phyloP scores from a whole-genome alignment of 2,888 invertebrate genomes.

The Microplitis deprimator region DNA sequence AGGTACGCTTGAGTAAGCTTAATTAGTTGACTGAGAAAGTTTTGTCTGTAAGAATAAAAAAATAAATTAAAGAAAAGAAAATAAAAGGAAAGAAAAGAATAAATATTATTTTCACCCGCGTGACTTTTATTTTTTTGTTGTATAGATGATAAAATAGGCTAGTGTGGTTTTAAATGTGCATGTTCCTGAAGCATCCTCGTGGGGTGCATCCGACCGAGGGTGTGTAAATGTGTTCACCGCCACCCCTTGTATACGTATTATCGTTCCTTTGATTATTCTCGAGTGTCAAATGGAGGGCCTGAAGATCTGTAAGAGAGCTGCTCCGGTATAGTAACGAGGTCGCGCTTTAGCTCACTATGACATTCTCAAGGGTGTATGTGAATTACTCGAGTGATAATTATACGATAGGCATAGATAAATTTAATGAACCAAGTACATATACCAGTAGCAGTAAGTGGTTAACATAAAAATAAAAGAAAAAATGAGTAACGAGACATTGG shows the following conservation, averaged over 20 bases:
- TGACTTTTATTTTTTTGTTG: background rate
- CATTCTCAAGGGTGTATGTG: background rate
- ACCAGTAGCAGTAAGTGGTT: background rate
- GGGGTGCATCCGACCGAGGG: slow-evolving; percentile 7
- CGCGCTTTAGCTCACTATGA: background rate
- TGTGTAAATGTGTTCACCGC: background rate
- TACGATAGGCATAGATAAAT: background rate
- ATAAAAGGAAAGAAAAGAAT: no score
- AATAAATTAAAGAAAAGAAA: background rate
- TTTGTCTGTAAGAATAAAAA: background rate
- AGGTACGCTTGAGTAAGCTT: background rate
- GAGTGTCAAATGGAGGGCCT: slow-evolving; percentile 4
- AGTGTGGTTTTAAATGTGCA: slow-evolving; percentile 18
- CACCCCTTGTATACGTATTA: slow-evolving; percentile 15
- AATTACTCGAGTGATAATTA: background rate
- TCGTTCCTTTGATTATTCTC: slow-evolving; percentile 21
- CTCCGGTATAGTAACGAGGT: background rate
- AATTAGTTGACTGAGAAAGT: background rate
- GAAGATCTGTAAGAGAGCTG: background rate
- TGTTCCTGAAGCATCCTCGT: slow-evolving; percentile 19
- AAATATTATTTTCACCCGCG: no score
- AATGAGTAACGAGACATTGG: background rate
- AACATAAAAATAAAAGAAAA: background rate
- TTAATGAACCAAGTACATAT: background rate
- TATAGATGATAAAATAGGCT: background rate